These are phyloP conservation scores for Gobio gobio DNA, from an alignment of 2,113 vertebrate genomes.

Conservation along the genomic window DNA sequence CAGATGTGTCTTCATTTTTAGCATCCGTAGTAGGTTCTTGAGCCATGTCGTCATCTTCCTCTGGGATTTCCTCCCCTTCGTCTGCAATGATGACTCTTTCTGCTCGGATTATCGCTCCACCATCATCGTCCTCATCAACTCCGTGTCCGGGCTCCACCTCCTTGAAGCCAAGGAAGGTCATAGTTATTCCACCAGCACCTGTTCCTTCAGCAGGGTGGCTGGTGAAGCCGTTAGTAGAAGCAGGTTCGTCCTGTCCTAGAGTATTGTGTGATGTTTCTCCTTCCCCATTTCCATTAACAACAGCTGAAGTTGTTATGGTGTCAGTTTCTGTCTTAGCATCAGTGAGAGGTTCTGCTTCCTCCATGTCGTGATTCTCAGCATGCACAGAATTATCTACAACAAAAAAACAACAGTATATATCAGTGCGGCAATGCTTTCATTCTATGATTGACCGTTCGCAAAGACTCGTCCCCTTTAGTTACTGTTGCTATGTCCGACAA, in stretches of 20 bases:
- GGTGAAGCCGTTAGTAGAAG: slow-evolving; percentile 47
- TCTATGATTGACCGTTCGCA: neutral
- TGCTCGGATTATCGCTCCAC: slow-evolving; percentile 71
- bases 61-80: slow-evolving; percentile 64
- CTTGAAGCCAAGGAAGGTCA: slow-evolving; percentile 54
- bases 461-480: no score
- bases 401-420: neutral
- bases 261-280: neutral
- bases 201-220: neutral
- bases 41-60: slow-evolving; percentile 42
- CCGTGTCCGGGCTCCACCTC: slow-evolving; percentile 55
- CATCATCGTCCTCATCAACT: slow-evolving; percentile 63
- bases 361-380: neutral
- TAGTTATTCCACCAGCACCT: slow-evolving; percentile 36
- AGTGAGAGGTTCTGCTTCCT: neutral
- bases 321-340: slow-evolving; percentile 7
- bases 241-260: slow-evolving; percentile 9
- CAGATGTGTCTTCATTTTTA: neutral
- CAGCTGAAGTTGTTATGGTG: slow-evolving; percentile 28
- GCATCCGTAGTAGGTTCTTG: slow-evolving; percentile 19
- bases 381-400: slow-evolving; percentile 12
- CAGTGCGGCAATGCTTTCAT: neutral
- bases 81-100: slow-evolving; percentile 75
- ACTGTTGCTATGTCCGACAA: no score
- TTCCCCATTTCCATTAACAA: slow-evolving; percentile 61